phyloP scores from a whole-genome alignment of 2,113 vertebrate species.

The Mesocricetus auratus region DNA sequence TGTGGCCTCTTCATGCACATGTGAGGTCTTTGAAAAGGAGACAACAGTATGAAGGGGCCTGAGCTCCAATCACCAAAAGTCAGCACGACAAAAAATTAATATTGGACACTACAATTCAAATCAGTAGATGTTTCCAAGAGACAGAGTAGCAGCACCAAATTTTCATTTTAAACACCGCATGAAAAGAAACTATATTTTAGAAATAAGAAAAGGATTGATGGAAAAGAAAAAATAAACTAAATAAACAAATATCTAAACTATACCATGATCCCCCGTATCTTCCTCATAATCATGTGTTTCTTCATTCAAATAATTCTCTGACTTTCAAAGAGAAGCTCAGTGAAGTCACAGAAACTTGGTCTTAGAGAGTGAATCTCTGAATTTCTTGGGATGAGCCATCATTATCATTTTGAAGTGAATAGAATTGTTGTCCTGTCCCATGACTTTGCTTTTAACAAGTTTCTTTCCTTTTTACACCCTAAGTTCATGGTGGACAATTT shows the following conservation, averaged over 20 bases:
- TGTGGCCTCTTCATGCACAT: constrained; percentile 79
- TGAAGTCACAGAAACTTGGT: constrained; percentile 94
- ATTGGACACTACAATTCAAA: constrained; percentile 87
- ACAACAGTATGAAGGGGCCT: constrained; percentile 78
- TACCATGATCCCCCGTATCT: constrained; percentile 97
- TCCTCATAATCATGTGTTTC: constrained; percentile 99
- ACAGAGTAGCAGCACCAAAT: constrained; percentile 90
- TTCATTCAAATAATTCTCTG: constrained; percentile 91
- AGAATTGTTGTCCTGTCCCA: neutral
- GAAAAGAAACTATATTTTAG: constrained; percentile 90
- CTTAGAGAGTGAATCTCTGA: neutral
- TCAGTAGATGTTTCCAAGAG: constrained; percentile 87
- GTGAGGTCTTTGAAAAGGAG: constrained; percentile 79
- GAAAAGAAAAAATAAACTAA: constrained; percentile 85
- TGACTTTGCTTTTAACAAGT: neutral
- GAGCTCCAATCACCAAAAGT: constrained; percentile 86
- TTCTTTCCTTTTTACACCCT: neutral
- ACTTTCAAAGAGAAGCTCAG: neutral
- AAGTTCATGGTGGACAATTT: neutral
- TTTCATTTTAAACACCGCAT: constrained; percentile 89
- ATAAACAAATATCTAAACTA: constrained; percentile 87
- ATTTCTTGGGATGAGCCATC: neutral
- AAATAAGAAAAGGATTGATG: constrained; percentile 90
- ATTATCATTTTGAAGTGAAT: neutral
- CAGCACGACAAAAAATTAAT: constrained; percentile 87